These are phyloP conservation scores for Nothocercus julius DNA, from an alignment of 2,113 vertebrate genomes.

Conservation along the genomic window DNA sequence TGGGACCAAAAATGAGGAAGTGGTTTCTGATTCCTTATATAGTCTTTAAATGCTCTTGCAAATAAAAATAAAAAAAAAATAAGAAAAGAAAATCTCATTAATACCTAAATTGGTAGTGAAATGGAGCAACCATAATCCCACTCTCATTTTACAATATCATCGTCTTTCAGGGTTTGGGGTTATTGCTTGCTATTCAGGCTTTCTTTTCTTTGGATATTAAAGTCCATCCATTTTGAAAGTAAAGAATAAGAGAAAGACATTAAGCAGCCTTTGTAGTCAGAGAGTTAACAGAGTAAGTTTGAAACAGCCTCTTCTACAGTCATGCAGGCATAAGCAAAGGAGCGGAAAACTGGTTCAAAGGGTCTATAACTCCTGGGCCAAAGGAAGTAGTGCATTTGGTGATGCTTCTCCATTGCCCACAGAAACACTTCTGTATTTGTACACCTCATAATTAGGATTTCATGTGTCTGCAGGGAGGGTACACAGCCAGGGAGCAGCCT, in stretches of 20 bases:
- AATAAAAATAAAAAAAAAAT: not conserved
- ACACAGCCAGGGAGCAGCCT: slow-evolving; percentile 41
- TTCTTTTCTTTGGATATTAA: not conserved
- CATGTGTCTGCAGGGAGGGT: slow-evolving; percentile 12
- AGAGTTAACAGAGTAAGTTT: not conserved
- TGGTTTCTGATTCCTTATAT: not conserved
- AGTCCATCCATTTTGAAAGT: not conserved
- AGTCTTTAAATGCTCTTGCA: not conserved
- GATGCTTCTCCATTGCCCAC: not conserved
- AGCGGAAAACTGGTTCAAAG: not conserved
- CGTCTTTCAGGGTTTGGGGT: not conserved
- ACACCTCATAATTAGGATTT: slow-evolving; percentile 55
- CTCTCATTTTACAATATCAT: not conserved
- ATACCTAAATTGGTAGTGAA: not conserved
- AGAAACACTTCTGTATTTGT: slow-evolving; percentile 40
- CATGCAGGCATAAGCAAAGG: not conserved
- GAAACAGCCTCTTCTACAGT: not conserved
- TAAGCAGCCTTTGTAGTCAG: not conserved
- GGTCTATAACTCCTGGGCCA: not conserved
- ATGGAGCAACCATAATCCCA: not conserved
- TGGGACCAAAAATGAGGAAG: not conserved
- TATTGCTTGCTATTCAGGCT: not conserved
- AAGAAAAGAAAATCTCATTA: not conserved
- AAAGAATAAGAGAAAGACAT: not conserved
- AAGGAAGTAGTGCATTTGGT: slow-evolving; percentile 37